These are phyloP conservation scores for Phycodurus eques DNA, from an alignment of 2,113 vertebrate genomes.

Conservation along the genomic window DNA sequence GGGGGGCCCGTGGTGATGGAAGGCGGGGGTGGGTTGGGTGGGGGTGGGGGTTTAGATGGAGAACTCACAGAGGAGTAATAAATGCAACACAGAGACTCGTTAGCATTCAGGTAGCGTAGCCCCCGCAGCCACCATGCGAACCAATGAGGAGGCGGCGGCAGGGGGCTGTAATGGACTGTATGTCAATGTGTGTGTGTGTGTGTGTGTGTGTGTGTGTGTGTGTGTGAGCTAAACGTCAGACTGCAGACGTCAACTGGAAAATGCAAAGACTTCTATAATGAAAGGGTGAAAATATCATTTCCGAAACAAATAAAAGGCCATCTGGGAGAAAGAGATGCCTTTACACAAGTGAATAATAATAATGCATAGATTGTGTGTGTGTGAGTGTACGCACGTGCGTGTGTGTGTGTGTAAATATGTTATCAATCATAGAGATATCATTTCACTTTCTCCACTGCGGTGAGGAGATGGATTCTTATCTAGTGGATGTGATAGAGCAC, in stretches of 20 bases:
- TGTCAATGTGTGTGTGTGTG: neutral
- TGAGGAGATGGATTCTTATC: neutral
- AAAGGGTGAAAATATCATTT: constrained; percentile 1
- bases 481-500: neutral
- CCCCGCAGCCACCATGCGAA: constrained; percentile 51
- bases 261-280: neutral
- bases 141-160: constrained; percentile 61
- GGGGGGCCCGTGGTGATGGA: neutral
- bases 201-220: neutral
- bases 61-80: constrained; percentile 36
- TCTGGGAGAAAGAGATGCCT: neutral
- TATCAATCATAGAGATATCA: neutral
- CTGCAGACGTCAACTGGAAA: neutral
- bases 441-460: neutral
- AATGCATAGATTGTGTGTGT: neutral
- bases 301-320: neutral
- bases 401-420: neutral
- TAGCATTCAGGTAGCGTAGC: constrained; percentile 63
- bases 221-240: neutral
- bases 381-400: neutral
- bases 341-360: neutral
- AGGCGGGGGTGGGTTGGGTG: neutral
- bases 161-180: constrained; percentile 41
- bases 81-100: constrained; percentile 41
- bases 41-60: constrained; percentile 3